Conservation (phyloP, 1,140 invertebrate species). For the Drosophila ironensis region DNA sequence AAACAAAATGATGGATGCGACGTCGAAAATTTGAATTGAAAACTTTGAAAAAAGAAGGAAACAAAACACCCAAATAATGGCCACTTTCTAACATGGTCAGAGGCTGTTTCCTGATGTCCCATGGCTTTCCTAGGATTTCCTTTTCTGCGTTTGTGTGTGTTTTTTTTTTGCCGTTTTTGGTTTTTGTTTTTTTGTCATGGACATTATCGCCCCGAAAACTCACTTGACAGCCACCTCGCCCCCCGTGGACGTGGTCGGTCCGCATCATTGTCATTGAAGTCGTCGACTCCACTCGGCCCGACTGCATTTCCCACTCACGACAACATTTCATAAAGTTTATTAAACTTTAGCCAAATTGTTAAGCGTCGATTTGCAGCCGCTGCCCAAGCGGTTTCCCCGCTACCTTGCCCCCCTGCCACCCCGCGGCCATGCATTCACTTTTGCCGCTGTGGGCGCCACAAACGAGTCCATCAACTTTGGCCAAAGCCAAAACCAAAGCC, state of each 20-base stretch:
- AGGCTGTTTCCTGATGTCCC: slow-evolving; percentile 38
- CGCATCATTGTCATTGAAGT: slow-evolving; percentile 53
- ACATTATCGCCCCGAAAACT: slow-evolving; percentile 52
- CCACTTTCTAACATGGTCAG: slow-evolving; percentile 40
- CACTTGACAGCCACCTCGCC: slow-evolving; percentile 23
- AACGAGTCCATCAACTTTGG: slow-evolving; percentile 77
- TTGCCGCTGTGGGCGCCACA: slow-evolving; percentile 59
- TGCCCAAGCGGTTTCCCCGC: slow-evolving; percentile 1
- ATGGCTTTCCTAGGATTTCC: slow-evolving; percentile 54
- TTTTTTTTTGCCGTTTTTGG: not conserved
- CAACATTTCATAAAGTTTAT: slow-evolving; percentile 80
- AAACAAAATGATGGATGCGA: slow-evolving; percentile 20
- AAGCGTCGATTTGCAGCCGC: slow-evolving; percentile 51
- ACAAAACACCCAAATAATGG: slow-evolving; percentile 18
- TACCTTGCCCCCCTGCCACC: not conserved
- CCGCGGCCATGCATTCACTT: slow-evolving; percentile 67
- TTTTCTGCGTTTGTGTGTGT: slow-evolving; percentile 6
- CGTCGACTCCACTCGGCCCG: slow-evolving; percentile 38
- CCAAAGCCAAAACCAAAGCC: slow-evolving; percentile 53
- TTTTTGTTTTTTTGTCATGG: slow-evolving; percentile 6
- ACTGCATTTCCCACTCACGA: slow-evolving; percentile 76
- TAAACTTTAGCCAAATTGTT: slow-evolving; percentile 79
- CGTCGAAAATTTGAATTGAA: slow-evolving; percentile 12
- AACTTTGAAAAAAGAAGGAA: not conserved
- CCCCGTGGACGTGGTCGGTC: not conserved